Conservation (phyloP, 30 jellyfish, hydroid and myxozoan species). For the Morbakka virulenta region DNA sequence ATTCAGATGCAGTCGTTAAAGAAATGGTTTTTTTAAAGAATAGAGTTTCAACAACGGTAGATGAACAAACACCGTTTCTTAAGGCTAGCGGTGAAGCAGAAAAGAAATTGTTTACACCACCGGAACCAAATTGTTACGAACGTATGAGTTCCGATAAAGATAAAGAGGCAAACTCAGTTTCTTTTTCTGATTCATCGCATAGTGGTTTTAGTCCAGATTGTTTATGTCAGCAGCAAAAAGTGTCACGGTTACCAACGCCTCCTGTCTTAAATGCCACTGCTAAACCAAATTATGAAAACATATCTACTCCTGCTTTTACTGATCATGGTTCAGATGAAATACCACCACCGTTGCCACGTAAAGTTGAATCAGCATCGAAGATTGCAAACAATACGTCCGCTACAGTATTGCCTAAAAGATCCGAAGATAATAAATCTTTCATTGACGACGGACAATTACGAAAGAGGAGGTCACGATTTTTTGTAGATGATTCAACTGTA, state of each 20-base stretch:
- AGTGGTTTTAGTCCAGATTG: neutral
- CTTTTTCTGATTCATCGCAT: neutral
- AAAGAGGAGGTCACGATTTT: neutral
- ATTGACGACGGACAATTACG: no score
- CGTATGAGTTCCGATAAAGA: neutral
- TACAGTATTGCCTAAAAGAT: neutral
- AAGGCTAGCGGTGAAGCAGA: neutral
- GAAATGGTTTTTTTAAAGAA: neutral
- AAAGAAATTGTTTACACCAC: neutral
- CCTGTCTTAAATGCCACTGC: neutral
- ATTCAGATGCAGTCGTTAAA: neutral
- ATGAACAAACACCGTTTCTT: neutral
- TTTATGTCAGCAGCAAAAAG: no score
- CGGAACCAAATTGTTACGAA: no score
- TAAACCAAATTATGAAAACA: no score
- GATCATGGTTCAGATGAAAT: neutral
- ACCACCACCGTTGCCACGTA: neutral
- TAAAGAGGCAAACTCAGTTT: neutral
- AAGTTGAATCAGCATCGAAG: neutral
- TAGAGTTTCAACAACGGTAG: neutral
- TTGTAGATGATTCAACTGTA: neutral
- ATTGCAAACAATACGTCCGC: neutral
- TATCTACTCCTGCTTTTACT: neutral
- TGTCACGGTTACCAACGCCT: no score
- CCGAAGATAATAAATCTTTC: neutral